Conservation (phyloP, 2,797 vertebrate genomes). For the Sphaeramia orbicularis region DNA sequence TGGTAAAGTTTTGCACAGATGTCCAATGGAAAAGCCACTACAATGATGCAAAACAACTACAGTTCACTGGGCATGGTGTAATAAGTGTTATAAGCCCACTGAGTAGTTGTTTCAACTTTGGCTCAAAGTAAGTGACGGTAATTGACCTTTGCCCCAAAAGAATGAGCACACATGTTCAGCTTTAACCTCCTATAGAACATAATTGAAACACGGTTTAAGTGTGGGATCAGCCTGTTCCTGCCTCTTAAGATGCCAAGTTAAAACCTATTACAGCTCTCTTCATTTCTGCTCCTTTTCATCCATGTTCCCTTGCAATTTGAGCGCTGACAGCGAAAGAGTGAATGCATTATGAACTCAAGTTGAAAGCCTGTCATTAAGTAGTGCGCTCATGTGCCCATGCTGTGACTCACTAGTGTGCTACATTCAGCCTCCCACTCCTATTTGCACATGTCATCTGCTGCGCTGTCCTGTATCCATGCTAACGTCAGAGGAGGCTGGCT, state of each 20-base stretch:
- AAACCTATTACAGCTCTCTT: slow-evolving; percentile 24
- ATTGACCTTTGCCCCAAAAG: slow-evolving; percentile 24
- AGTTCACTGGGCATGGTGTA: too few relatives aligned
- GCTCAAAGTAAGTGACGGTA: slow-evolving; percentile 1
- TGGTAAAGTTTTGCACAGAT: too few relatives aligned
- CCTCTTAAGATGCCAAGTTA: slow-evolving; percentile 27
- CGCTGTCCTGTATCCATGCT: slow-evolving; percentile 63
- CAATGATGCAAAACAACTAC: too few relatives aligned
- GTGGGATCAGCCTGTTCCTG: slow-evolving; percentile 10
- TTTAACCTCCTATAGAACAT: slow-evolving; percentile 1
- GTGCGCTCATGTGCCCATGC: slow-evolving; percentile 69
- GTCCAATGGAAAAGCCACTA: too few relatives aligned
- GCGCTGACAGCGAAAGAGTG: slow-evolving; percentile 56
- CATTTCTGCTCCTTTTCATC: slow-evolving; percentile 41
- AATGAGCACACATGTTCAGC: slow-evolving; percentile 19
- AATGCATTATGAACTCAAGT: slow-evolving; percentile 63
- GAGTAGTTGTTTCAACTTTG: too few relatives aligned
- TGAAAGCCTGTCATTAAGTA: slow-evolving; percentile 80
- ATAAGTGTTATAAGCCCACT: too few relatives aligned
- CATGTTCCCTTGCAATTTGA: slow-evolving; percentile 40
- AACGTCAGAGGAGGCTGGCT: slow-evolving; percentile 71
- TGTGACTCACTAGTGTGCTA: slow-evolving; percentile 73
- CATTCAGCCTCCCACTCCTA: slow-evolving; percentile 81
- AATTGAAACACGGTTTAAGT: neutral
- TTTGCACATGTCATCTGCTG: slow-evolving; percentile 81